Evolutionary conservation across 2,888 invertebrate genomes (phyloP).

Genomic region (Halocaridina rubra): DNA sequence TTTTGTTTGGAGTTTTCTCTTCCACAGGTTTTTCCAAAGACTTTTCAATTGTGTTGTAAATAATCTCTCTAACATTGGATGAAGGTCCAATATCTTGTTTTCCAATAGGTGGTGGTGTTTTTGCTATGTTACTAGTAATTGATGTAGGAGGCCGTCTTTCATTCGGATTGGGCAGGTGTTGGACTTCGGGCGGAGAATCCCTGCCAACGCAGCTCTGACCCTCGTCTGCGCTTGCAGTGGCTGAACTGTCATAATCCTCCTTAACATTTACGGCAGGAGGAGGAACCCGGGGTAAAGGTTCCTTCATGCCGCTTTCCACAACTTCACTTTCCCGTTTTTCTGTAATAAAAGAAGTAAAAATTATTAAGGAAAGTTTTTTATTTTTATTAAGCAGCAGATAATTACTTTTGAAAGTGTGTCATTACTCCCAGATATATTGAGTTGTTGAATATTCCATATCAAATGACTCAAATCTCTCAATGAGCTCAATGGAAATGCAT

Average conservation of each 20-base stretch:
- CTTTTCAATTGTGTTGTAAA: conserved; percentile 37
- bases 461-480: too few relatives aligned
- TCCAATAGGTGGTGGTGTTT: background rate
- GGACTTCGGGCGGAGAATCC: conserved; percentile 62
- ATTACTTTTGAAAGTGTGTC: too few relatives aligned
- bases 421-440: too few relatives aligned
- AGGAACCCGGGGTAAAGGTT: conserved; percentile 66
- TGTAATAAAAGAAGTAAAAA: background rate
- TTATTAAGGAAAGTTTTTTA: too few relatives aligned
- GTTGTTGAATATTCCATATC: too few relatives aligned
- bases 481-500: too few relatives aligned
- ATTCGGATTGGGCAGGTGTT: conserved; percentile 60
- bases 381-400: too few relatives aligned
- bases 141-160: conserved; percentile 43
- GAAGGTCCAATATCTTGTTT: background rate
- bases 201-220: conserved; percentile 53
- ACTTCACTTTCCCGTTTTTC: conserved; percentile 68
- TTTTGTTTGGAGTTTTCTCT: conserved; percentile 35
- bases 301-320: conserved; percentile 68
- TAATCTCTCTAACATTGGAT: conserved; percentile 46
- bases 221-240: conserved; percentile 63
- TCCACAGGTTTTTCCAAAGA: conserved; percentile 22
- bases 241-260: conserved; percentile 64
- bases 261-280: conserved; percentile 63
- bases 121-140: background rate